Conservation (phyloP, 2,113 vertebrate species). For the Cisticola juncidis region DNA sequence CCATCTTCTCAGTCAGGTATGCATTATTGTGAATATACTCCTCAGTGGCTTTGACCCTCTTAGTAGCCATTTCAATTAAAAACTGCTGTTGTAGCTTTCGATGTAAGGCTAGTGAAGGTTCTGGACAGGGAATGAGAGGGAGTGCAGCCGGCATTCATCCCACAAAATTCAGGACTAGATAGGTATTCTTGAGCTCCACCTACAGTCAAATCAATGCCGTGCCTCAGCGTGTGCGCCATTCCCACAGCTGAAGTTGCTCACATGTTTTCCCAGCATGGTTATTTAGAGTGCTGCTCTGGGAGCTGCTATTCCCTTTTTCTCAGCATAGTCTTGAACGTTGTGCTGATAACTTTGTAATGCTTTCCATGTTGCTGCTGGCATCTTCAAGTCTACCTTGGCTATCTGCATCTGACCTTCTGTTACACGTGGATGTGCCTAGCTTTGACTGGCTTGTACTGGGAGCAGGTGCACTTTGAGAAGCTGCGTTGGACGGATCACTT, state of each 20-base stretch:
- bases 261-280: not conserved
- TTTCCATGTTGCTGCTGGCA: not conserved
- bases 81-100: not conserved
- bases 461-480: not conserved
- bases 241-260: not conserved
- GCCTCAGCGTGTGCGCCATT: not conserved
- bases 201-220: not conserved
- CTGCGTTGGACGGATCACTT: not conserved
- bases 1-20: not conserved
- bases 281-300: not conserved
- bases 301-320: not conserved
- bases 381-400: not conserved
- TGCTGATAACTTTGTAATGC: not conserved
- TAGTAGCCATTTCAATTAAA: not conserved
- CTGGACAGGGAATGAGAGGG: not conserved
- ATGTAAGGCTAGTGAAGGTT: not conserved
- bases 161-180: not conserved
- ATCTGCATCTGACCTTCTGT: not conserved
- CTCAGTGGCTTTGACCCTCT: not conserved
- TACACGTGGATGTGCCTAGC: not conserved
- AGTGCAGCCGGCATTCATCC: fast-evolving
- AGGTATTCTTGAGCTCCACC: slow-evolving; percentile 11
- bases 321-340: not conserved
- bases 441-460: not conserved
- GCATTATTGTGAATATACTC: not conserved